Evolutionary conservation across 2,888 invertebrate species (phyloP).

Genomic region (Eulithis testata): DNA sequence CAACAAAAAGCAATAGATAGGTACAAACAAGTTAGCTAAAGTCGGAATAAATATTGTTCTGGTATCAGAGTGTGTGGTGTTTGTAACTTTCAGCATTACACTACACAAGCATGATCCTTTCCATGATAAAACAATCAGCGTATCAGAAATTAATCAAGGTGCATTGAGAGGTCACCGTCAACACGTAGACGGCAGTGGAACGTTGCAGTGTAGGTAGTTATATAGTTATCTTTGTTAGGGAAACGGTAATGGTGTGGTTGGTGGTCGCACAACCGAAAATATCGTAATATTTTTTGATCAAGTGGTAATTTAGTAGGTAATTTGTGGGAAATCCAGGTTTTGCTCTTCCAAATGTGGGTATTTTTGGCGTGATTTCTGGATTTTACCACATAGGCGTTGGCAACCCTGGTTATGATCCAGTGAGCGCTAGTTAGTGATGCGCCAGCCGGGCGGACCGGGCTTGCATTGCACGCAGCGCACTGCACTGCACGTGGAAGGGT

Average conservation of each 20-base stretch:
- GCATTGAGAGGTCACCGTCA: slow-evolving; percentile 17
- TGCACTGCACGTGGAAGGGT: slow-evolving; percentile 70
- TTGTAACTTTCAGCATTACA: slow-evolving; percentile 15
- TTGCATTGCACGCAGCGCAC: slow-evolving; percentile 48
- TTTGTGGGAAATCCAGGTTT: too few species aligned
- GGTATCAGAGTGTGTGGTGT: slow-evolving; percentile 8
- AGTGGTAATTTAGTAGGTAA: too few species aligned
- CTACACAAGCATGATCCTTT: background rate
- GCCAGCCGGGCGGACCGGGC: background rate
- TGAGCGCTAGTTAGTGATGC: slow-evolving; percentile 29
- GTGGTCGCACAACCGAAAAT: too few species aligned
- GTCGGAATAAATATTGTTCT: slow-evolving; percentile 19
- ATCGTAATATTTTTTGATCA: too few species aligned
- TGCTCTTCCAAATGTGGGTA: too few species aligned
- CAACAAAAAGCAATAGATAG: slow-evolving; percentile 8
- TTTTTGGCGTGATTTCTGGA: too few species aligned
- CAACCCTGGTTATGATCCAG: slow-evolving; percentile 1
- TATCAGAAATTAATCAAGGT: slow-evolving; percentile 26
- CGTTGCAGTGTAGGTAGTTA: too few species aligned
- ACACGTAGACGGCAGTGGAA: slow-evolving; percentile 4
- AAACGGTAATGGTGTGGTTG: too few species aligned
- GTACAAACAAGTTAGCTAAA: slow-evolving; percentile 12
- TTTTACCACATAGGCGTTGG: too few species aligned
- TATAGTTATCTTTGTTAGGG: too few species aligned
- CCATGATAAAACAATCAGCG: slow-evolving; percentile 16